Base-by-base conservation (phyloP, 2,888 invertebrate genomes). In the Aethes cnicana region DNA sequence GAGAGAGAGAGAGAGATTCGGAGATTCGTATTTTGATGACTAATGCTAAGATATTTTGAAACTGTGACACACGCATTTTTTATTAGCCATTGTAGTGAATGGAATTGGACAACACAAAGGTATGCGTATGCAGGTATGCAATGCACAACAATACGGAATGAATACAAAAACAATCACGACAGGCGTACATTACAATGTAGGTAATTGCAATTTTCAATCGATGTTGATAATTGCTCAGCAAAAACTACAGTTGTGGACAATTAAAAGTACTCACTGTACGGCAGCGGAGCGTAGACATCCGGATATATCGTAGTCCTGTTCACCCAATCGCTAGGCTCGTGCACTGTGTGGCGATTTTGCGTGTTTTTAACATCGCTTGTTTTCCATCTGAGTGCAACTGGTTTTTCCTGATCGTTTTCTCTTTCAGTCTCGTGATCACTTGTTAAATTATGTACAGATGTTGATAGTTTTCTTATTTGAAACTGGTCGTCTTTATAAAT, bases 201-300 rank as follows among this genome's bases (percentile, higher is more conserved):
- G 28, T 18, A 30, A 43, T 44, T 44, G 44, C 30, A 30, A 37
- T 32, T 21, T 33, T 26, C 20, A 26, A n/a, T n/a, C n/a, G 32
- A 32, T 21, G 33, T 46, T 46, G 52, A 52, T 37, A 46, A 46
- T 20, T 39, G 32, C 20, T 39, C 20, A 39, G 46, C 25, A 43
- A 39, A 52, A 52, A 46, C 37, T 21, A 30, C 30, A 44, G 18
- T 18, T 30, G 50, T 36, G 5, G 16, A 30, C 50, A 57, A 57
- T 53, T 57, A 39, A 37, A 12, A 48, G 69, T 91, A 94, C 94
- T 93, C 91, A 95, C 95, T 95, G 84, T 94, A 94, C 53, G 94
- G 94, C 63, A 92, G 90, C 61, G 94, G 94, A 58, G 94, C 94
- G 77, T 94, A 95, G 63, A 95, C 92, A 74, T 94, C 91, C 55